Evolutionary conservation across 2,797 vertebrate genomes (phyloP).

Genomic region (Clarias fuscus): DNA sequence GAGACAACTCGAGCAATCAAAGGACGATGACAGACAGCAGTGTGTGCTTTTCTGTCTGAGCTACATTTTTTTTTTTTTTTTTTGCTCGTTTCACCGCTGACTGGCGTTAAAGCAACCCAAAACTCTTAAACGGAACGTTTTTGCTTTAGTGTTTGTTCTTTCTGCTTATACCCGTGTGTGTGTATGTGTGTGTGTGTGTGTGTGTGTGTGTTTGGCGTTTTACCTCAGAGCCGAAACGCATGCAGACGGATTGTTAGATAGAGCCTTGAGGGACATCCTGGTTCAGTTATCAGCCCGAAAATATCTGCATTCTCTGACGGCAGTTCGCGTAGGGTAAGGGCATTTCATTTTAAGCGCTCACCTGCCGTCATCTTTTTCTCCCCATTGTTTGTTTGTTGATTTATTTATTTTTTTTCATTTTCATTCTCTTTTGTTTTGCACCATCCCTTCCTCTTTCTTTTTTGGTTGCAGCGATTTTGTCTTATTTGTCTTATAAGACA

Average conservation of each 20-base stretch:
- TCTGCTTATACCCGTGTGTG: constrained; percentile 73
- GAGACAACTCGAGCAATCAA: constrained; percentile 35
- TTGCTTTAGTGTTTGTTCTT: constrained; percentile 66
- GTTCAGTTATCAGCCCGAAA: constrained; percentile 91
- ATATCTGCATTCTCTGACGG: constrained; percentile 92
- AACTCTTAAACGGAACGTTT: constrained; percentile 29
- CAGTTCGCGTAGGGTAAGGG: constrained; percentile 93
- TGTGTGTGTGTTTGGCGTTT: constrained; percentile 80
- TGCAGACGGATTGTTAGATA: constrained; percentile 92
- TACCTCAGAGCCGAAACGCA: constrained; percentile 84
- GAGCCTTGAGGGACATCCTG: constrained; percentile 94
- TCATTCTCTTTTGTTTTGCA: neutral
- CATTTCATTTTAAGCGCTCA: constrained; percentile 73
- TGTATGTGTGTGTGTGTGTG: constrained; percentile 78
- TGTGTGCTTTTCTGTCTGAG: constrained; percentile 8
- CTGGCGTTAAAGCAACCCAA: constrained; percentile 10
- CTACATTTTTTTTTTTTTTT: neutral
- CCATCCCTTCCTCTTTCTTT: neutral
- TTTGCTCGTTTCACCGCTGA: constrained; percentile 17
- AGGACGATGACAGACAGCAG: constrained; percentile 40
- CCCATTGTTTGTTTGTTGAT: constrained; percentile 29
- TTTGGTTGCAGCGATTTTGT: neutral
- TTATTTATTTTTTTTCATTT: neutral
- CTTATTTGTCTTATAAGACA: neutral
- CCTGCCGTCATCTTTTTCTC: constrained; percentile 65